Percentiles rank a stretch among this genome's conserved stretches.
Conservation (phyloP, 2,113 vertebrate genomes). For the Machaerirhynchus nigripectus region DNA sequence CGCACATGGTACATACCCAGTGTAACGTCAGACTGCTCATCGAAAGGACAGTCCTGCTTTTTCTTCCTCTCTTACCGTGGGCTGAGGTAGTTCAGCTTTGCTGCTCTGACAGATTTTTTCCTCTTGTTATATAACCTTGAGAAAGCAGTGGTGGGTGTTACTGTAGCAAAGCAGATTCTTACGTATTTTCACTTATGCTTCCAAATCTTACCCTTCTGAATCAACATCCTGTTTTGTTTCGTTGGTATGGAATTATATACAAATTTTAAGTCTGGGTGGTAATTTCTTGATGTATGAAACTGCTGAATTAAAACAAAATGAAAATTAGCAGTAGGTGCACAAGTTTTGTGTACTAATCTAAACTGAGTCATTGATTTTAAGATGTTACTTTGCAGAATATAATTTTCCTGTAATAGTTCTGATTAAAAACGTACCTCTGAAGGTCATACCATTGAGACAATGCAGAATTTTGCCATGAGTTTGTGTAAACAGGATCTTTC, state of each 20-base stretch:
- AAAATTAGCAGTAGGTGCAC: neutral
- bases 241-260: neutral
- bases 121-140: neutral
- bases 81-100: neutral
- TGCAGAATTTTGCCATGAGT: neutral
- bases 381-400: neutral
- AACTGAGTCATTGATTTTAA: neutral
- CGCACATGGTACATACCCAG: rapidly evolving
- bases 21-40: neutral
- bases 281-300: neutral
- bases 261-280: neutral
- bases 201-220: neutral
- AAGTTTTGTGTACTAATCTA: neutral
- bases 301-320: neutral
- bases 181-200: rapidly evolving
- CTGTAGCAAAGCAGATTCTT: neutral
- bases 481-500: neutral
- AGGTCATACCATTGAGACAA: neutral
- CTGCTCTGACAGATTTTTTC: neutral
- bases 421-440: neutral
- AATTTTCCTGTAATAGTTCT: neutral
- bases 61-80: neutral
- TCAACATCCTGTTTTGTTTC: neutral
- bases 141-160: neutral
- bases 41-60: neutral